These are phyloP conservation scores for Leptodactylus fuscus DNA, from an alignment of 2,113 vertebrate genomes.

Conservation along the genomic window DNA sequence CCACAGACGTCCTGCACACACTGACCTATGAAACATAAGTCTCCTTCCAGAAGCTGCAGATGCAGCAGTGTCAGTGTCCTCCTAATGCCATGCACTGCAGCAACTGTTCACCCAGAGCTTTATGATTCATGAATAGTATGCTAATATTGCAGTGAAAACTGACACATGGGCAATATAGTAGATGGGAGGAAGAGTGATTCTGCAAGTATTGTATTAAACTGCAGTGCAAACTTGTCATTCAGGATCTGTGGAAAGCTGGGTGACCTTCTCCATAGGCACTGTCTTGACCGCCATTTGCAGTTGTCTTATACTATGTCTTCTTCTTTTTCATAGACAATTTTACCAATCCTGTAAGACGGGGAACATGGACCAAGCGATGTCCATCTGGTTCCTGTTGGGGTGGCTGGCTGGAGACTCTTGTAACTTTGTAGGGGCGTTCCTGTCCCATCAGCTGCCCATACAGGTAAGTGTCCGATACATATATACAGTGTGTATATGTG, in stretches of 20 bases:
- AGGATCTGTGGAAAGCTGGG: background rate
- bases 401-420: conserved; percentile 93
- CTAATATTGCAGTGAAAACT: background rate
- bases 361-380: conserved; percentile 92
- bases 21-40: background rate
- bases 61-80: too few species aligned
- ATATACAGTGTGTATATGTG: too few species aligned
- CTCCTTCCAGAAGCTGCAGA: background rate
- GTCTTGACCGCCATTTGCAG: background rate
- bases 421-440: conserved; percentile 91
- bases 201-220: too few species aligned
- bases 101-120: background rate
- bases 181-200: too few species aligned
- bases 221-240: background rate
- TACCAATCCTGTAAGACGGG: conserved; percentile 86
- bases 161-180: background rate
- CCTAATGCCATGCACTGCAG: too few species aligned
- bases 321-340: conserved; percentile 82
- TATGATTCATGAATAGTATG: background rate
- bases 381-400: conserved; percentile 92
- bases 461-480: conserved; percentile 77
- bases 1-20: background rate
- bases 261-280: background rate
- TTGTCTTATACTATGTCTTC: background rate
- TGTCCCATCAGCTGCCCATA: conserved; percentile 91